These are phyloP conservation scores for Lysandra coridon DNA, from an alignment of 2,888 invertebrate genomes.

Conservation along the genomic window DNA sequence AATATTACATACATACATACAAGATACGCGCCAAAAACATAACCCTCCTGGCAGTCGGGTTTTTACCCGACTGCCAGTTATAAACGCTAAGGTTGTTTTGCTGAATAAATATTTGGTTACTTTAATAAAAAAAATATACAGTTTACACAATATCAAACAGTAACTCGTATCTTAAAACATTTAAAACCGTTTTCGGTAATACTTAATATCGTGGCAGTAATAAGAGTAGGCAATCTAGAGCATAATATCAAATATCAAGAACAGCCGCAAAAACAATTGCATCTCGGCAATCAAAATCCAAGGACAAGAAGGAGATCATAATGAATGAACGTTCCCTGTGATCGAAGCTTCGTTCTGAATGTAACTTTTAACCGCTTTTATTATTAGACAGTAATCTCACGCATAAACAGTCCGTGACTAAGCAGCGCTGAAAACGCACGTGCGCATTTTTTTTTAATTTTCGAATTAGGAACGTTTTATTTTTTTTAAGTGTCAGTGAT, in stretches of 20 bases:
- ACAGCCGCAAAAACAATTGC: conserved; percentile 9
- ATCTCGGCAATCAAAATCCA: conserved; percentile 21
- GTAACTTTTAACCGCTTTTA: conserved; percentile 29
- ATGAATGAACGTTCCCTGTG: conserved; percentile 25
- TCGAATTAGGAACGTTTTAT: background rate
- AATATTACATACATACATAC: too few species aligned
- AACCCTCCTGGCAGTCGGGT: too few species aligned
- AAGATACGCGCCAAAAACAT: too few species aligned
- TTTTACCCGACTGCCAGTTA: too few species aligned
- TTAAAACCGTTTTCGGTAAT: background rate
- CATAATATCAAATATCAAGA: conserved; percentile 15
- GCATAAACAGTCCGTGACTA: conserved; percentile 31
- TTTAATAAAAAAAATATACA: too few species aligned
- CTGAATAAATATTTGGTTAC: too few species aligned
- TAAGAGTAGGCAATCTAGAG: background rate
- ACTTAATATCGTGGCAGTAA: background rate
- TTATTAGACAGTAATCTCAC: conserved; percentile 30
- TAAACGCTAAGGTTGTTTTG: too few species aligned
- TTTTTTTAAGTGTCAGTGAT: conserved; percentile 25
- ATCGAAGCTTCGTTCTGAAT: conserved; percentile 22
- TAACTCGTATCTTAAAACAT: background rate
- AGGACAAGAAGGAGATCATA: conserved; percentile 22
- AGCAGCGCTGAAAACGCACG: conserved; percentile 31
- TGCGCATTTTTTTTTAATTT: conserved; percentile 10
- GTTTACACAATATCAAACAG: background rate